A percentile compares a stretch with the other conserved stretches of the same genome.
Evolutionary conservation across 2,113 vertebrate genomes (phyloP).

Genomic region (Tyrannus savana): DNA sequence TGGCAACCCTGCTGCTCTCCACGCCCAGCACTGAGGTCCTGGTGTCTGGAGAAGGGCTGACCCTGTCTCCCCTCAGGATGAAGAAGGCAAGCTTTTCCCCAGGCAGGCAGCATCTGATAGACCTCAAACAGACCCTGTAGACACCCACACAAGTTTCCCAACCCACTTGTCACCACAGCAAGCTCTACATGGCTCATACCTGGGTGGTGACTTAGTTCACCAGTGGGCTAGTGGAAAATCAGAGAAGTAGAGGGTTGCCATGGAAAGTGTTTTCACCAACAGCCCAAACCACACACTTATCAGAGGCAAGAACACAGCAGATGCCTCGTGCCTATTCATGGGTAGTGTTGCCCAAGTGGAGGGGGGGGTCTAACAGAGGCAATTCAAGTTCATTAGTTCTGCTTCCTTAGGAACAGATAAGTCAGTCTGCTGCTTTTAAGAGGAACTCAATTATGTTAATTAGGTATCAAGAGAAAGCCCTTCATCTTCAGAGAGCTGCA

Average conservation of each 20-base stretch:
- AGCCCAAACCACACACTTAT: background rate
- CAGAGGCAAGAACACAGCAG: background rate
- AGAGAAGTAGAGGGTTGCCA: slow-evolving; percentile 14
- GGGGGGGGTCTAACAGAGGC: background rate
- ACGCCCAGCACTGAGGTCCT: accelerated
- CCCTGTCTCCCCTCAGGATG: background rate
- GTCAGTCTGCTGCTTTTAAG: slow-evolving; percentile 6
- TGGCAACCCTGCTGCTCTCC: background rate
- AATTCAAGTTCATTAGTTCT: slow-evolving; percentile 48
- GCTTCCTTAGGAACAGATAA: slow-evolving; percentile 52
- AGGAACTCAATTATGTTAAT: slow-evolving; percentile 40
- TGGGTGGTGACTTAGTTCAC: background rate
- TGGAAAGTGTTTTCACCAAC: slow-evolving; percentile 44
- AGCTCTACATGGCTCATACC: background rate
- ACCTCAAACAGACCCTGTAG: background rate
- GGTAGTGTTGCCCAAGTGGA: background rate
- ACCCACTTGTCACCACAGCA: background rate
- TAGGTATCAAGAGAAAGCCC: slow-evolving; percentile 12
- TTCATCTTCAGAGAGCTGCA: slow-evolving; percentile 27
- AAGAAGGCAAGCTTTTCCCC: background rate
- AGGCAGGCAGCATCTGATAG: background rate
- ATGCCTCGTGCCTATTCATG: background rate
- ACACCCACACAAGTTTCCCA: background rate
- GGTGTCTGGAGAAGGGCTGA: background rate
- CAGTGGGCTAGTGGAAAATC: background rate